These are phyloP conservation scores for Clostera curtula DNA, from an alignment of 2,888 invertebrate species.

Conservation along the genomic window DNA sequence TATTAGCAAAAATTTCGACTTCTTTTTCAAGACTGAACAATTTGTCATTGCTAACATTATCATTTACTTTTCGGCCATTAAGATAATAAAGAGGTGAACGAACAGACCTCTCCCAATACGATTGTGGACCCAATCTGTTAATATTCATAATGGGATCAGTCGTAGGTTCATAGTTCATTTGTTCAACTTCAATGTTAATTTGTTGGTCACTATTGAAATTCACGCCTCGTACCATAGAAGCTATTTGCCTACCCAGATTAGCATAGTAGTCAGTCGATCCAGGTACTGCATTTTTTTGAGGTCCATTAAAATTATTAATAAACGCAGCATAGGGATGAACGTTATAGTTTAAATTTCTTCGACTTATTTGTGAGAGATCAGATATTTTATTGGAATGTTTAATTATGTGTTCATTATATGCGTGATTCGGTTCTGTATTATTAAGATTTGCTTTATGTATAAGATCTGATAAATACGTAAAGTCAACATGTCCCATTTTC, in stretches of 20 bases:
- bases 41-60: constrained; percentile 40
- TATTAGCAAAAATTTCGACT: constrained; percentile 41
- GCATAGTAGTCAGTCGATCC: constrained; percentile 40
- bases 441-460: constrained; percentile 48
- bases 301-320: constrained; percentile 4
- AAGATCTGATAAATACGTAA: constrained; percentile 55
- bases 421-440: constrained; percentile 5
- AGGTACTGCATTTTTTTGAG: constrained; percentile 13
- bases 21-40: constrained; percentile 52
- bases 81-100: constrained; percentile 42
- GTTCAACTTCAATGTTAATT: constrained; percentile 35
- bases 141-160: constrained; percentile 35
- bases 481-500: constrained; percentile 37
- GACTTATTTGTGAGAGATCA: constrained; percentile 11
- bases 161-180: constrained; percentile 15
- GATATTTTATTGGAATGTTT: constrained; percentile 5
- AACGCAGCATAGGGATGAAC: constrained; percentile 1
- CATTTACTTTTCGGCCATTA: constrained; percentile 23
- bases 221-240: constrained; percentile 46
- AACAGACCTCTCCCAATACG: constrained; percentile 59
- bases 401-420: constrained; percentile 6
- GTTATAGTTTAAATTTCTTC: constrained; percentile 18
- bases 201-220: constrained; percentile 33
- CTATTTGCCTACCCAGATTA: constrained; percentile 58
- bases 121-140: constrained; percentile 35